Conservation (phyloP, 2,888 invertebrate species). For the Carterocephalus palaemon region DNA sequence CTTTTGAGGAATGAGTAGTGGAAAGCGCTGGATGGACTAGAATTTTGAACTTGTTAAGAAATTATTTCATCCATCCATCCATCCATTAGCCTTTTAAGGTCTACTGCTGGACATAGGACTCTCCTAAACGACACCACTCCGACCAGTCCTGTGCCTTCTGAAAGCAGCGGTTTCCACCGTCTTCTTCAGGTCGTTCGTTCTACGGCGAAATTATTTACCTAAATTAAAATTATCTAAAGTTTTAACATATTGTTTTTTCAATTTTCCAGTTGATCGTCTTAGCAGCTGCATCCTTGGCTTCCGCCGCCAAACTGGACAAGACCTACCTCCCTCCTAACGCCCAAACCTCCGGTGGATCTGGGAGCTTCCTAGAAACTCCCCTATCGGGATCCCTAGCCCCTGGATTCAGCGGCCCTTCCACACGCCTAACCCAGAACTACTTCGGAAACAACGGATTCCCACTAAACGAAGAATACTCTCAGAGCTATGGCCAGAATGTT, state of each 20-base stretch:
- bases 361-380: constrained; percentile 52
- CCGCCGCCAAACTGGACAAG: constrained; percentile 59
- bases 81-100: too few relatives aligned
- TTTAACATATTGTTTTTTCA: background rate
- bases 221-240: background rate
- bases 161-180: too few relatives aligned
- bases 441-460: constrained; percentile 23
- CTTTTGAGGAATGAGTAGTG: too few relatives aligned
- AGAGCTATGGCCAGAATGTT: constrained; percentile 32
- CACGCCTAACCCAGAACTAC: constrained; percentile 11
- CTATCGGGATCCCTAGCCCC: constrained; percentile 29
- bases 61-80: too few relatives aligned
- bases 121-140: too few relatives aligned
- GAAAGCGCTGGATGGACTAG: too few relatives aligned
- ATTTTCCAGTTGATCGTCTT: constrained; percentile 56
- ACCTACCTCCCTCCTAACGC: constrained; percentile 64
- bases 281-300: constrained; percentile 47
- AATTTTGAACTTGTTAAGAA: too few relatives aligned
- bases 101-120: too few relatives aligned
- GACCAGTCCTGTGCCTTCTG: too few relatives aligned
- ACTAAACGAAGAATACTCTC: constrained; percentile 32
- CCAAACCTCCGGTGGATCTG: constrained; percentile 50
- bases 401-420: constrained; percentile 21
- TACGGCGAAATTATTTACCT: too few relatives aligned
- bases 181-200: too few relatives aligned